Base-by-base conservation (phyloP, 2,113 vertebrate species). In the Setophaga kirtlandii region DNA sequence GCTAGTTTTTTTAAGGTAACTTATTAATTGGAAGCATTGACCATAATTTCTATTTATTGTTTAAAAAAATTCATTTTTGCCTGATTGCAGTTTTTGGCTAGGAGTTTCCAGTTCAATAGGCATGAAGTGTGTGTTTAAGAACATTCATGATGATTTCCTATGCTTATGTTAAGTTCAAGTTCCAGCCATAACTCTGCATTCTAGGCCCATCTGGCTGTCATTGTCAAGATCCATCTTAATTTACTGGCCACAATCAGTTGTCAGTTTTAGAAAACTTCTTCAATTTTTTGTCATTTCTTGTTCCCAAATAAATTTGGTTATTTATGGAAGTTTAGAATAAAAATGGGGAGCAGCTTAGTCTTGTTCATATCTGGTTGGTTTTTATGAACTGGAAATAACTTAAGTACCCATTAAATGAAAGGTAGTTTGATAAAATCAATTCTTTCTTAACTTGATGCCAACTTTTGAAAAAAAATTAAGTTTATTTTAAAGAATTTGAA, bases 321-420 rank as follows among this genome's bases (percentile, higher is more conserved):
- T 96, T 97, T 97, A 88, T 96, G 91, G 76, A 96, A 81, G 33
- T 95, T 97, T 92, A 93, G 65, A 92, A 55, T 96, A 92, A 96
- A 92, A 84, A 59, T 67, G 49, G 58, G 31, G 76, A 94, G 50
- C 37, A 95, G 33, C 71, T 92, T 96, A 50, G 78, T 94, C 73
- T 77, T 82, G 24, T 33, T 91, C 56, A 87, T 93, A 89, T 71
- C 73, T 95, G 49, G 4, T 69, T 96, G 60, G 39, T 44, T 35
- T 85, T 93, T 98, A 95, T 95, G 79, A 97, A 93, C 39, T 90
- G 58, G 37, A 87, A 96, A 77, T 41, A 93, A 87, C 42, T 4
- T 91, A 94, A 96, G 91, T 93, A 46, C 62, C 41, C 55, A 75
- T 96, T 95, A 95, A 95, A 95, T 89, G 59, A 92, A 91, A 94